Evolutionary conservation across 2,888 invertebrate genomes (phyloP).

Genomic region (Rhagium mordax): DNA sequence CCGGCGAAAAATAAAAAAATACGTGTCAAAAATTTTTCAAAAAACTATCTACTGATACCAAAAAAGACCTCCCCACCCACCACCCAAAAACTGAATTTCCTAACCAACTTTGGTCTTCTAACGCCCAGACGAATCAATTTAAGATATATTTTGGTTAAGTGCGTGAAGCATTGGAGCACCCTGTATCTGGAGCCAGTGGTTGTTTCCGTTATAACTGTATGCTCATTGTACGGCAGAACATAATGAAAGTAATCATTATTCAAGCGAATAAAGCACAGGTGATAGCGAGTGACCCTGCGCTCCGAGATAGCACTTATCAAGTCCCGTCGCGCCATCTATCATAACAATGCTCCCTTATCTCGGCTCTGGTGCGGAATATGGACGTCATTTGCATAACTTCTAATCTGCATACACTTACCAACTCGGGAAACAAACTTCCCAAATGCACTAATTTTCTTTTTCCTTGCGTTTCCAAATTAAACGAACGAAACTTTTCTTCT

Average conservation of each 20-base stretch:
- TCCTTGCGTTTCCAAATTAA: constrained; percentile 47
- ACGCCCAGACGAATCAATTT: no score
- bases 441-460: constrained; percentile 62
- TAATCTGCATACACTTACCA: constrained; percentile 65
- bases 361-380: constrained; percentile 57
- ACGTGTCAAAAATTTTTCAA: no score
- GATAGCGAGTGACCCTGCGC: constrained; percentile 45
- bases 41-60: no score
- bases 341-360: constrained; percentile 57
- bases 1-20: no score
- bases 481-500: constrained; percentile 31
- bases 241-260: constrained; percentile 35
- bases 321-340: constrained; percentile 60
- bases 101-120: no score
- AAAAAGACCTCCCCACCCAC: no score
- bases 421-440: constrained; percentile 59
- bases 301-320: constrained; percentile 54
- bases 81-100: no score
- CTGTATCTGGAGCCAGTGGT: background rate
- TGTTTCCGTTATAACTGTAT: constrained; percentile 9
- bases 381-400: constrained; percentile 65
- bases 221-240: constrained; percentile 16
- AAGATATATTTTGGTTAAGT: no score
- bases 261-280: constrained; percentile 35
- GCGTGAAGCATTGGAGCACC: no score